Conservation (phyloP, 1,140 invertebrate genomes). For the Brachionus angularis region DNA sequence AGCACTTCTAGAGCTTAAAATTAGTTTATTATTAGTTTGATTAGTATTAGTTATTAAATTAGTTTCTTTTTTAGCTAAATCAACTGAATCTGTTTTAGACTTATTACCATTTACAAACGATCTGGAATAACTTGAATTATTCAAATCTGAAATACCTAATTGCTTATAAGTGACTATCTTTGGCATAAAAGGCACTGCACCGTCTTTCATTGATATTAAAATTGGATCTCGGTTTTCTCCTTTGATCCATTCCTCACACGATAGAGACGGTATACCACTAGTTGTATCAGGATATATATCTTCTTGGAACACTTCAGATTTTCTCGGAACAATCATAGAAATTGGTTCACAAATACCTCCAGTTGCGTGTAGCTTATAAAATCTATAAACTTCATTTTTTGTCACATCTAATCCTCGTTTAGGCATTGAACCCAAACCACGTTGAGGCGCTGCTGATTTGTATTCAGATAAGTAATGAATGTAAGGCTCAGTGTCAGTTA, state of each 20-base stretch:
- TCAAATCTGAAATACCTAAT: slow-evolving; percentile 16
- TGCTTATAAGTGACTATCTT: slow-evolving; percentile 44
- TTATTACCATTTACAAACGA: slow-evolving; percentile 32
- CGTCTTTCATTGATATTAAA: slow-evolving; percentile 40
- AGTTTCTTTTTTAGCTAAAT: slow-evolving; percentile 3
- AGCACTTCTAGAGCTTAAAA: slow-evolving; percentile 32
- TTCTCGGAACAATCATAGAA: slow-evolving; percentile 72
- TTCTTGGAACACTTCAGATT: slow-evolving; percentile 74
- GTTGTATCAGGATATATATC: slow-evolving; percentile 89
- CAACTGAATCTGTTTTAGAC: background rate
- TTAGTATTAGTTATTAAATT: too few species aligned
- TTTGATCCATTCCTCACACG: slow-evolving; percentile 41
- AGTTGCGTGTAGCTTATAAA: slow-evolving; percentile 81
- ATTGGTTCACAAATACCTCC: slow-evolving; percentile 81
- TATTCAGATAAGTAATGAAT: slow-evolving; percentile 26
- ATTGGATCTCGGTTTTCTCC: slow-evolving; percentile 37
- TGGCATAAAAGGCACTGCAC: slow-evolving; percentile 42
- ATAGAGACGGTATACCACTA: slow-evolving; percentile 71
- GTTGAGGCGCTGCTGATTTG: slow-evolving; percentile 21
- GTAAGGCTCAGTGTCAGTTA: slow-evolving; percentile 30
- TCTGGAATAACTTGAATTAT: background rate
- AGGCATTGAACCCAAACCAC: slow-evolving; percentile 70
- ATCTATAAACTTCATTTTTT: slow-evolving; percentile 79
- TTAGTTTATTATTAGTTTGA: slow-evolving; percentile 33
- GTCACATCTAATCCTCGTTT: slow-evolving; percentile 79